A percentile compares a stretch with the other conserved stretches of the same genome.
These are phyloP conservation scores for Lutjanus campechanus DNA, from an alignment of 2,797 vertebrate genomes.

Conservation along the genomic window DNA sequence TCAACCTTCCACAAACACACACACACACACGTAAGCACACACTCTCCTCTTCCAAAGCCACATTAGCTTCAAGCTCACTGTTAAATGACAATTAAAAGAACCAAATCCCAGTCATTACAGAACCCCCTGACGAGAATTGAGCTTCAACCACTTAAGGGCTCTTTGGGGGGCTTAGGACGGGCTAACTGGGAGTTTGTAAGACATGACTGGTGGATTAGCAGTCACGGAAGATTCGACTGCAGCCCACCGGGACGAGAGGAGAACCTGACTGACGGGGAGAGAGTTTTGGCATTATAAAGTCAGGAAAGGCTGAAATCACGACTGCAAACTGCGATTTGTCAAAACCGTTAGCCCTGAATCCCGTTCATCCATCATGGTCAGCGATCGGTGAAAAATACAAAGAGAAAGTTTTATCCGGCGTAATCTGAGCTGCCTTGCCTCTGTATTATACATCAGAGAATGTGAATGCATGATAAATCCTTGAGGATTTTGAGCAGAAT, in stretches of 20 bases:
- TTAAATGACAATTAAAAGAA: constrained; percentile 89
- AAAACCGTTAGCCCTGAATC: not conserved
- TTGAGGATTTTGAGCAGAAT: constrained; percentile 23
- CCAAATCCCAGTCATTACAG: constrained; percentile 84
- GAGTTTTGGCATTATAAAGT: not conserved
- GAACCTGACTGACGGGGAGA: constrained; percentile 28
- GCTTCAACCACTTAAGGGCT: constrained; percentile 77
- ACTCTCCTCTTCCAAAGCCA: constrained; percentile 38
- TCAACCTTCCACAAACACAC: constrained; percentile 40
- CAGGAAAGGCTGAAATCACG: not conserved
- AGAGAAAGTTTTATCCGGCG: constrained; percentile 9
- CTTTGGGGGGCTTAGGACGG: constrained; percentile 68
- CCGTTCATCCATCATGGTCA: not conserved
- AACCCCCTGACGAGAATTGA: constrained; percentile 70
- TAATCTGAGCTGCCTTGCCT: constrained; percentile 31
- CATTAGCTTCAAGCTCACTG: constrained; percentile 60
- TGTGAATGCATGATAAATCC: constrained; percentile 20
- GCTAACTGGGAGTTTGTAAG: constrained; percentile 69
- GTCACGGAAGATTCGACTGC: constrained; percentile 74
- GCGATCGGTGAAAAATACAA: constrained; percentile 5
- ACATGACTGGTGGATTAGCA: constrained; percentile 74
- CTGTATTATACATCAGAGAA: constrained; percentile 24
- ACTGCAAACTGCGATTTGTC: not conserved
- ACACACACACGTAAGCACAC: rapidly evolving
- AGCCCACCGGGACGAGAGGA: constrained; percentile 30